Evolutionary conservation across 2,797 vertebrate species (phyloP).

Genomic region (Bovichtus diacanthus): DNA sequence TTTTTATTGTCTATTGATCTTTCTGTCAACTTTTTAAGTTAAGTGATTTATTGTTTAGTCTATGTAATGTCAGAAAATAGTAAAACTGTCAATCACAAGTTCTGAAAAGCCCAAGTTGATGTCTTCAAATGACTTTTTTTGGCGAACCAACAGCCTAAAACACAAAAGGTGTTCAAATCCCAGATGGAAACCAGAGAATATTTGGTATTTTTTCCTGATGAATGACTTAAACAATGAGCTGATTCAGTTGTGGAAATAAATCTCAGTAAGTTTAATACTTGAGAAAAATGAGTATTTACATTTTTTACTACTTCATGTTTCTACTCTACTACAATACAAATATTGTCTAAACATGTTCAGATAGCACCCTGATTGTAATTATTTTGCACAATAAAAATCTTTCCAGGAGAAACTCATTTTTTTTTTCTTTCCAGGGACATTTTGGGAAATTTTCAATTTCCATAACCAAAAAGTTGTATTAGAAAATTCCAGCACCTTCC

Average conservation of each 20-base stretch:
- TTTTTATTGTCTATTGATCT: background rate
- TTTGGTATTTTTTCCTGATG: background rate
- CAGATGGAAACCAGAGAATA: background rate
- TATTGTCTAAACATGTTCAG: too few relatives aligned
- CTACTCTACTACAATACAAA: background rate
- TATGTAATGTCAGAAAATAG: background rate
- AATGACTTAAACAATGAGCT: background rate
- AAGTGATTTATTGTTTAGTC: background rate
- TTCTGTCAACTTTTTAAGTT: background rate
- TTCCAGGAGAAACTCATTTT: background rate
- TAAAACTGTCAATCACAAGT: background rate
- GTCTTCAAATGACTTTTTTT: background rate
- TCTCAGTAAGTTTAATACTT: background rate
- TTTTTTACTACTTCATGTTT: too few relatives aligned
- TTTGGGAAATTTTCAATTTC: background rate
- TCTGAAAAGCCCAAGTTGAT: background rate
- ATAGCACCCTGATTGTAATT: conserved; percentile 2
- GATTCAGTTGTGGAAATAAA: background rate
- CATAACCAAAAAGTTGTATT: background rate
- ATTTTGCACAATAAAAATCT: background rate
- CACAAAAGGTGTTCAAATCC: background rate
- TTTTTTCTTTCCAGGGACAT: background rate
- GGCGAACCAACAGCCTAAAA: background rate
- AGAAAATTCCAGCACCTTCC: background rate
- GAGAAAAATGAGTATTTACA: too few relatives aligned